Percentiles rank a stretch among this genome's conserved stretches.
These are phyloP conservation scores for Labeo catla DNA, from an alignment of 2,113 vertebrate species.

Conservation along the genomic window DNA sequence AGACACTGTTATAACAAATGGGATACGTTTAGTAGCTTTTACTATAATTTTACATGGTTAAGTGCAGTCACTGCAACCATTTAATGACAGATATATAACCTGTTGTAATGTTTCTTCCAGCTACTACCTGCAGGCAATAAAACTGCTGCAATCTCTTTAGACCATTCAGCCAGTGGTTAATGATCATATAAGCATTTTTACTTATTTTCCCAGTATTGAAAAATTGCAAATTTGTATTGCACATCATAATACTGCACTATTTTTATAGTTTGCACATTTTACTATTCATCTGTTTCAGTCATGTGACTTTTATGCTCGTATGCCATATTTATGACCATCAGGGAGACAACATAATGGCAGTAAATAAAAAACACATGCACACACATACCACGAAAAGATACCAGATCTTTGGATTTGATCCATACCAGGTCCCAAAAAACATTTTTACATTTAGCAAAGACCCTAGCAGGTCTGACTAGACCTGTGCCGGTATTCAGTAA, in stretches of 20 bases:
- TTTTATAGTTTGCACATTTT: background rate
- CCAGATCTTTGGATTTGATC: background rate
- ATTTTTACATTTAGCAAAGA: background rate
- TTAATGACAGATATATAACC: background rate
- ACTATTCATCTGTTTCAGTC: background rate
- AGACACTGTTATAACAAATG: background rate
- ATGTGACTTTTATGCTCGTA: background rate
- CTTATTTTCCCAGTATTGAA: too few relatives aligned
- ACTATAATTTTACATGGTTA: background rate
- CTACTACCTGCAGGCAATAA: background rate
- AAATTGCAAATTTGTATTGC: background rate
- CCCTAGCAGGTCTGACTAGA: background rate
- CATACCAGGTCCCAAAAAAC: background rate
- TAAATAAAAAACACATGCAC: background rate
- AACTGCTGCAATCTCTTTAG: background rate
- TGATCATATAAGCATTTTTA: background rate
- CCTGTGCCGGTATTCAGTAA: too few relatives aligned
- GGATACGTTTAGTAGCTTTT: background rate
- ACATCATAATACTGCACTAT: too few relatives aligned
- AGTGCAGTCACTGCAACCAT: background rate
- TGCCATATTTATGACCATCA: background rate
- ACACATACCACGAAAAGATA: background rate
- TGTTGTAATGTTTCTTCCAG: background rate
- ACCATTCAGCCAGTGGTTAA: background rate
- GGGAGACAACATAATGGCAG: background rate